Base-by-base conservation (phyloP, 30 jellyfish, hydroid and myxozoan species). In the Mastigias papua region DNA sequence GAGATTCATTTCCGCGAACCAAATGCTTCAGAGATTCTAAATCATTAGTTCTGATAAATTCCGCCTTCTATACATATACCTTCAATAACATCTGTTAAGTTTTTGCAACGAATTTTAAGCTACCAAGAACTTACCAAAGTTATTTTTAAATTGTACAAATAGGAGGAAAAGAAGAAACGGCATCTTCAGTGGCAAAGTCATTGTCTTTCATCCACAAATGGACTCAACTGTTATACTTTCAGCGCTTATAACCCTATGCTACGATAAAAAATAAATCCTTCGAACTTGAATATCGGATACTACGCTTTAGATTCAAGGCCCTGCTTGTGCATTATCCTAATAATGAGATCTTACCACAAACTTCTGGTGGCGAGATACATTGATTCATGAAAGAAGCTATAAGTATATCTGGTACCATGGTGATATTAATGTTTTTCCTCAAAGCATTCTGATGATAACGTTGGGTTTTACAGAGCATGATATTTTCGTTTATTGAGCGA, bases 331-430 rank as follows among this genome's bases (percentile, higher is more conserved):
- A 3, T 37, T 11, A 37, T 37, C 54, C 10, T 37, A 37, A 37
- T 37, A 37, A 37, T 57, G 19, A 63, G 19, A 63, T 1, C 74
- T 63, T 1, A 63, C 74, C 74, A 63, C 19, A 19, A 63, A 63
- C 3, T 63, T 6, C 74, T 63, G 35, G 74, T 63, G 74, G 74
- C 74, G 74, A 21, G 74, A 63, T 63, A 63, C 74, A 63, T 2
- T 1, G 19, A 63, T 63, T 27, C 74, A 63, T n/a, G 42, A 51
- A 21, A 16, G 5, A 2, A 4, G 7, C 67, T 21, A 51, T 51
- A 16, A 21, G 67, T 21, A 4, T 51, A 10, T 51, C 23, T 21
- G 42, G 21, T 11, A 3, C 74, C 27, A 63, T 63, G 74, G 74
- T 63, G 35, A 63, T 25, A 5, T 22, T 2, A 63, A 23, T 63